phyloP scores from a whole-genome alignment of 2,888 invertebrate genomes.

The Unio pictorum region DNA sequence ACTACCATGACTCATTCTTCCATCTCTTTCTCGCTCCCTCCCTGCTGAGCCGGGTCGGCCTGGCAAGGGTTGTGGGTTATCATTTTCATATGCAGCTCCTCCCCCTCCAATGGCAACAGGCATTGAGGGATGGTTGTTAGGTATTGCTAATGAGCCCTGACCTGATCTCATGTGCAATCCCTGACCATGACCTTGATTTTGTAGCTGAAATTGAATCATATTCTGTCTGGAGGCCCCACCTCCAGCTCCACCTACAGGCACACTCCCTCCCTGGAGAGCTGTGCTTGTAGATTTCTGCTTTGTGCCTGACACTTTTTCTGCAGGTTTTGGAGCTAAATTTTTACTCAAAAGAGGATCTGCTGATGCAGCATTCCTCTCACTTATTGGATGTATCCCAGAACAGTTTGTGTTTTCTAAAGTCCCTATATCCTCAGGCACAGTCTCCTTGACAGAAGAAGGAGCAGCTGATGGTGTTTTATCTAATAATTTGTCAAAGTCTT shows the following conservation, averaged over 20 bases:
- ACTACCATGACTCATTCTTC: slow-evolving; percentile 56
- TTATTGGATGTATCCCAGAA: slow-evolving; percentile 2
- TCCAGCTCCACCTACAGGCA: slow-evolving; percentile 8
- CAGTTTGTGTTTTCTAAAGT: slow-evolving; percentile 18
- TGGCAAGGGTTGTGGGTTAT: slow-evolving; percentile 43
- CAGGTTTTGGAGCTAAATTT: slow-evolving; percentile 23
- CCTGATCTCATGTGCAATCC: slow-evolving; percentile 20
- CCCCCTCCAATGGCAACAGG: slow-evolving; percentile 35
- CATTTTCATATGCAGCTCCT: slow-evolving; percentile 37
- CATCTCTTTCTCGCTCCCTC: slow-evolving; percentile 34
- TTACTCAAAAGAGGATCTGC: slow-evolving; percentile 20
- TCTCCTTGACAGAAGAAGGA: slow-evolving; percentile 11
- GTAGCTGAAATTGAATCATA: slow-evolving; percentile 29
- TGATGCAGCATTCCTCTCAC: slow-evolving; percentile 10
- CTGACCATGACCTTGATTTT: slow-evolving; percentile 30
- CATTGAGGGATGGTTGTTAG: slow-evolving; percentile 29
- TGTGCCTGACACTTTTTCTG: slow-evolving; percentile 28
- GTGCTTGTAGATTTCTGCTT: slow-evolving; percentile 26
- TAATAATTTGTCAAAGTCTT: slow-evolving; percentile 25
- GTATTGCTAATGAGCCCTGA: slow-evolving; percentile 5
- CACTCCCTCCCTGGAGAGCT: slow-evolving; percentile 11
- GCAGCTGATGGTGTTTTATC: slow-evolving; percentile 31
- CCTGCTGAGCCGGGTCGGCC: slow-evolving; percentile 43
- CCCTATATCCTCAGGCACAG: slow-evolving; percentile 14
- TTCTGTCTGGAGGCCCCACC: slow-evolving; percentile 17